Evolutionary conservation across 1,140 invertebrate genomes (phyloP).

Genomic region (Brachionus plicatilis): DNA sequence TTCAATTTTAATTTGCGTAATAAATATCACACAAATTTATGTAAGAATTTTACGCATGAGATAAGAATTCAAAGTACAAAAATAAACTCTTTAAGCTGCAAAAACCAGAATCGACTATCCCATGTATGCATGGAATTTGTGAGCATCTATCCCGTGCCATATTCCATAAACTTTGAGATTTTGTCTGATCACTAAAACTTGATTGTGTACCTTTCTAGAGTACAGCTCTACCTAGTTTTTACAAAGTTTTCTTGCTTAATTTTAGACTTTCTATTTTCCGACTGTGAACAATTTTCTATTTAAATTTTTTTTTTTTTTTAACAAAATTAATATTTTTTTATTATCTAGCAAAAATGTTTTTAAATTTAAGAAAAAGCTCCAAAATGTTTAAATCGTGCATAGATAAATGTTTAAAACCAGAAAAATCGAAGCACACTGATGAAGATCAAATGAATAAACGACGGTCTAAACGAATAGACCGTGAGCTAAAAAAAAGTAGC

Average conservation of each 20-base stretch:
- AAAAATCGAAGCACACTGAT: not conserved
- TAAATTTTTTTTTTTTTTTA: not conserved
- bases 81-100: not conserved
- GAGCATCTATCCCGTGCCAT: not conserved
- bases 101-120: not conserved
- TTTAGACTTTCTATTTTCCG: constrained; percentile 13
- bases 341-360: constrained; percentile 9
- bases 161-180: not conserved
- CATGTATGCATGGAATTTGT: not conserved
- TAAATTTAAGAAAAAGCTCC: not conserved
- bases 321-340: not conserved
- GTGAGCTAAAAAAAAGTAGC: not conserved
- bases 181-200: not conserved
- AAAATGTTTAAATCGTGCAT: constrained; percentile 15
- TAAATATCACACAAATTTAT: not conserved
- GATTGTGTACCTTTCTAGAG: not conserved
- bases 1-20: constrained; percentile 21
- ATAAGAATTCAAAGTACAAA: constrained; percentile 8
- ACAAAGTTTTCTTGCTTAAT: not conserved
- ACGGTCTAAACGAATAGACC: not conserved
- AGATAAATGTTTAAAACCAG: not conserved
- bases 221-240: not conserved
- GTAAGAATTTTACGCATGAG: not conserved
- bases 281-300: not conserved
- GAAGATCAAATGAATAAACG: not conserved